A percentile compares a stretch with the other conserved stretches of the same genome.
phyloP scores from a whole-genome alignment of 2,888 invertebrate species.

The Leuctra nigra region DNA sequence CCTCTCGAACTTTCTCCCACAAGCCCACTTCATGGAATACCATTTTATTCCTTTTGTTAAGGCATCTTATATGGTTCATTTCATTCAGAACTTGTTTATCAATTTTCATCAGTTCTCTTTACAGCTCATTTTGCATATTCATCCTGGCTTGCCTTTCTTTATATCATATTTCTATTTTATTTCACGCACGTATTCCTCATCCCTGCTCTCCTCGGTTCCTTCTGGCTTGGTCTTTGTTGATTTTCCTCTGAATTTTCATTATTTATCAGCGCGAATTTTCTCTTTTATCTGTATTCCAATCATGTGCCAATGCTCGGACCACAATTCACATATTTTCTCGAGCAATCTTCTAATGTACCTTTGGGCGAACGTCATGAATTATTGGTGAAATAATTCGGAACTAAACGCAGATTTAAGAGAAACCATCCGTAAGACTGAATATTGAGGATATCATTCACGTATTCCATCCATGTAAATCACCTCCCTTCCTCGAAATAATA shows the following conservation, averaged over 20 bases:
- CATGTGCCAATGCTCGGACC: neutral
- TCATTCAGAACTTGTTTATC: conserved; percentile 7
- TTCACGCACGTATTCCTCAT: neutral
- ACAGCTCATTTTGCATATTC: conserved; percentile 12
- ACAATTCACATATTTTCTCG: too few relatives aligned
- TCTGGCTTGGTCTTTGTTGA: neutral
- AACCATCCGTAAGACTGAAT: too few relatives aligned
- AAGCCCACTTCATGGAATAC: neutral
- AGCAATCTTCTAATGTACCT: too few relatives aligned
- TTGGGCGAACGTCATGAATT: too few relatives aligned
- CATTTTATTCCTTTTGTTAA: conserved; percentile 8
- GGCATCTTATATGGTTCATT: conserved; percentile 14
- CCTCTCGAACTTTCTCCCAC: neutral
- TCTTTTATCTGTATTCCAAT: neutral
- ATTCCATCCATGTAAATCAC: too few relatives aligned
- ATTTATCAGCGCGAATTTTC: neutral
- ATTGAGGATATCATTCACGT: too few relatives aligned
- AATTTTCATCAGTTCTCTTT: conserved; percentile 18
- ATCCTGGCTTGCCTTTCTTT: conserved; percentile 2
- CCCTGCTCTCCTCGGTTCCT: neutral
- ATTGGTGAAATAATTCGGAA: too few relatives aligned
- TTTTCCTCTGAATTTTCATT: conserved; percentile 1
- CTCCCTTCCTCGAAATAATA: too few relatives aligned
- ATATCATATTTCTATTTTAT: neutral
- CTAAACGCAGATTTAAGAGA: too few relatives aligned